Conservation (phyloP, 1,140 invertebrate species). For the Bactericera cockerelli region DNA sequence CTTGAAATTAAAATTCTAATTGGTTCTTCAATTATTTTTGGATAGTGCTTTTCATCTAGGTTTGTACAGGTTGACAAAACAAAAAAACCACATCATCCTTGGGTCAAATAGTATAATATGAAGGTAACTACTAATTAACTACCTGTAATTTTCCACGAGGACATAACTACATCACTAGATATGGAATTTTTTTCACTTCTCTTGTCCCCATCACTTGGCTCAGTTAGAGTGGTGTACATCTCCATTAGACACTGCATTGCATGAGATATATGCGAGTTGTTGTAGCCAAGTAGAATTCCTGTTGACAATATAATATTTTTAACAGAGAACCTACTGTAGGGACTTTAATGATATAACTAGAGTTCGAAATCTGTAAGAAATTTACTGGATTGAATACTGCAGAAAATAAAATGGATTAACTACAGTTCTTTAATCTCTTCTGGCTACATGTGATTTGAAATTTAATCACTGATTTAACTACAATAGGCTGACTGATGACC, state of each 20-base stretch:
- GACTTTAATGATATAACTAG: not conserved
- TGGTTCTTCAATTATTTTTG: not conserved
- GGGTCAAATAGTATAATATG: too few relatives aligned
- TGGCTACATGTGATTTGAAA: not conserved
- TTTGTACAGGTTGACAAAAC: not conserved
- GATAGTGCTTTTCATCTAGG: too few relatives aligned
- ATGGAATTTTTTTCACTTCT: not conserved
- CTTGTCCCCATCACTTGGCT: not conserved
- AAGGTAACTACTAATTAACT: too few relatives aligned
- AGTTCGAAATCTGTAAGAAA: not conserved
- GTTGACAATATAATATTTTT: not conserved
- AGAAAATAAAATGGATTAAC: not conserved
- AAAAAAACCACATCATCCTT: not conserved
- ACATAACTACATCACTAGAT: not conserved
- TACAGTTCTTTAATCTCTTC: not conserved
- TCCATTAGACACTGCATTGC: not conserved
- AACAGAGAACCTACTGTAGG: too few relatives aligned
- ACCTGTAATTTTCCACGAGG: conserved; percentile 5
- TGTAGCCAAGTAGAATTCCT: not conserved
- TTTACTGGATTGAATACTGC: not conserved
- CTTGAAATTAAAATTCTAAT: not conserved
- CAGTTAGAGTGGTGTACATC: not conserved
- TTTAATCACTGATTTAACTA: too few relatives aligned
- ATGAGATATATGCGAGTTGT: not conserved
- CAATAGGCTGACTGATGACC: too few relatives aligned